Percentiles rank a stretch among this genome's conserved stretches.
Conservation (phyloP, 2,113 vertebrate genomes). For the Poeciliopsis occidentalis region DNA sequence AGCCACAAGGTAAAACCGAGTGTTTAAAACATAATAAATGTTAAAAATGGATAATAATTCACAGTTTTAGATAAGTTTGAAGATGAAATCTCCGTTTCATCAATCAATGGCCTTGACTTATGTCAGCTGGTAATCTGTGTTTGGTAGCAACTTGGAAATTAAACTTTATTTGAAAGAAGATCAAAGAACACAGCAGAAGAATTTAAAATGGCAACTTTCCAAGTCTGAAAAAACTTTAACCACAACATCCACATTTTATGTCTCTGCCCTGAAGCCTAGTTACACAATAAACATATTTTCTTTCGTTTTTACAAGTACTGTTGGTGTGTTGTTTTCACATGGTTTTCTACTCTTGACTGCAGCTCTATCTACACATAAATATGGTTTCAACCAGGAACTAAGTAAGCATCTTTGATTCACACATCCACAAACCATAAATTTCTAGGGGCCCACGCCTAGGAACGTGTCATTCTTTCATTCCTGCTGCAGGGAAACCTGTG, state of each 20-base stretch:
- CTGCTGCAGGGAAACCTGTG: not conserved
- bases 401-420: not conserved
- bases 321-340: not conserved
- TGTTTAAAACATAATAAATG: too few species aligned
- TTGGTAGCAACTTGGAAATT: not conserved
- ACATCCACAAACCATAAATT: not conserved
- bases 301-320: not conserved
- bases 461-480: slow-evolving; percentile 1
- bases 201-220: not conserved
- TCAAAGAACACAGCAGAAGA: not conserved
- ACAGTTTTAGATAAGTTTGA: too few species aligned
- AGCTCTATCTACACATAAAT: slow-evolving; percentile 7
- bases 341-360: not conserved
- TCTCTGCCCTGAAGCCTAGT: not conserved
- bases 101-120: too few species aligned
- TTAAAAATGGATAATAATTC: too few species aligned
- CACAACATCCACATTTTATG: not conserved
- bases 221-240: not conserved
- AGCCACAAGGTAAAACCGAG: too few species aligned
- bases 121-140: not conserved
- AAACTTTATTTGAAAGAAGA: not conserved
- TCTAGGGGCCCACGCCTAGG: not conserved
- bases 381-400: slow-evolving; percentile 11
- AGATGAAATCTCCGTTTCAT: too few species aligned
- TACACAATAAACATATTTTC: not conserved